These are phyloP conservation scores for Notarius lentiginosus DNA, from an alignment of 2,113 vertebrate species.

Conservation along the genomic window DNA sequence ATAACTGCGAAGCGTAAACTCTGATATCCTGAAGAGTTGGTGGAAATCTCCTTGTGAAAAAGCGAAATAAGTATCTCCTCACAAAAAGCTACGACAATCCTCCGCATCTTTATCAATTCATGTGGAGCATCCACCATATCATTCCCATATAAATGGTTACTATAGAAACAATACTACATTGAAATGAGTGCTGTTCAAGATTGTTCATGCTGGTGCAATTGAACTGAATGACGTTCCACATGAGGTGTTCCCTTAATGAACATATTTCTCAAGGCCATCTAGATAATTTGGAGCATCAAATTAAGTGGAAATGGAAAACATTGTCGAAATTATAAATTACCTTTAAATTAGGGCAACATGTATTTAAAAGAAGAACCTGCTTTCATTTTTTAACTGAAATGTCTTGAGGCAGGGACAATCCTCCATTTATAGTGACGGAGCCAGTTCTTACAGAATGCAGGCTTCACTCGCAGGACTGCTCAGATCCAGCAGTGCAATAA, in stretches of 20 bases:
- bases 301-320: not conserved
- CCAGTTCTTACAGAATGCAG: not conserved
- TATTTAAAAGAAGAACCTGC: not conserved
- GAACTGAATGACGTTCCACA: not conserved
- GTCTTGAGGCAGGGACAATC: not conserved
- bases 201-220: not conserved
- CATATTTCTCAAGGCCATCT: not conserved
- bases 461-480: conserved; percentile 47
- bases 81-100: not conserved
- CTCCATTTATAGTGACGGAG: not conserved
- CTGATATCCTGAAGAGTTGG: not conserved
- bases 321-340: not conserved
- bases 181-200: not conserved
- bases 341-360: not conserved
- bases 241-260: not conserved
- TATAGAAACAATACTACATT: not conserved
- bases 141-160: not conserved
- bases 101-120: not conserved
- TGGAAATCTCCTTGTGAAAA: not conserved
- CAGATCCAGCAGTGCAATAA: conserved; percentile 56
- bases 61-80: too few species aligned
- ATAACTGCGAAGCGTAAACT: not conserved
- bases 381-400: not conserved
- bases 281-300: not conserved
- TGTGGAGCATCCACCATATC: not conserved